A percentile compares a stretch with the other conserved stretches of the same genome.
These are phyloP conservation scores for Ypsolopha scabrella DNA, from an alignment of 2,888 invertebrate species.

Conservation along the genomic window DNA sequence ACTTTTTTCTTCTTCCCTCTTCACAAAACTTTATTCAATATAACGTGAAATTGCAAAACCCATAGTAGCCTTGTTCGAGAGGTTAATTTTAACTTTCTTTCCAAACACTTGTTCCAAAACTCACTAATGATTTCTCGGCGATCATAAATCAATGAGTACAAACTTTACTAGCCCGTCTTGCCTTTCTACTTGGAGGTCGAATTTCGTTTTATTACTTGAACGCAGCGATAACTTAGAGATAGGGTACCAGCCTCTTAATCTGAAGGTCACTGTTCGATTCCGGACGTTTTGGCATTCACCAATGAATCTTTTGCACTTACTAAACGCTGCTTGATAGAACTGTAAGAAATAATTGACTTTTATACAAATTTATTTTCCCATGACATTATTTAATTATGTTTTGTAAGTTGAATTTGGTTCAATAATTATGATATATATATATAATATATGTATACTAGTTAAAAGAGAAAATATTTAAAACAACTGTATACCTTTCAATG, in stretches of 20 bases:
- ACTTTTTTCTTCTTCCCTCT: not conserved
- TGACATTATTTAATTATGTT: too few relatives aligned
- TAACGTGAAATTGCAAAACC: slow-evolving; percentile 2
- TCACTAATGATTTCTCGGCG: slow-evolving; percentile 32
- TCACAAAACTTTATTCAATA: not conserved
- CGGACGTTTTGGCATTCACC: too few relatives aligned
- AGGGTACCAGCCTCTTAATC: too few relatives aligned
- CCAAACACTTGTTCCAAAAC: slow-evolving; percentile 22
- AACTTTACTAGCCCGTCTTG: slow-evolving; percentile 22
- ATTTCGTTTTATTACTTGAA: slow-evolving; percentile 11
- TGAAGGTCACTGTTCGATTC: too few relatives aligned
- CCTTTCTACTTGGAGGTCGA: not conserved
- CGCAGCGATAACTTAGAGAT: too few relatives aligned
- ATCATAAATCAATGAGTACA: slow-evolving; percentile 34
- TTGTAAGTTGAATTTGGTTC: not conserved
- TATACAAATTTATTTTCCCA: too few relatives aligned
- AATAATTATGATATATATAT: not conserved
- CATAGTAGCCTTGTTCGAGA: slow-evolving; percentile 12
- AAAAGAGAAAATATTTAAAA: too few relatives aligned
- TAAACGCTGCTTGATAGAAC: too few relatives aligned
- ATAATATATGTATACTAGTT: too few relatives aligned
- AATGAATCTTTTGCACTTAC: too few relatives aligned
- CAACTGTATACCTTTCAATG: too few relatives aligned
- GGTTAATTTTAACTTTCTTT: slow-evolving; percentile 37
- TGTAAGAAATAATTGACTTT: too few relatives aligned